A percentile compares a stretch with the other conserved stretches of the same genome.
Conservation (phyloP, 2,113 vertebrate genomes). For the Ammodytes marinus region DNA sequence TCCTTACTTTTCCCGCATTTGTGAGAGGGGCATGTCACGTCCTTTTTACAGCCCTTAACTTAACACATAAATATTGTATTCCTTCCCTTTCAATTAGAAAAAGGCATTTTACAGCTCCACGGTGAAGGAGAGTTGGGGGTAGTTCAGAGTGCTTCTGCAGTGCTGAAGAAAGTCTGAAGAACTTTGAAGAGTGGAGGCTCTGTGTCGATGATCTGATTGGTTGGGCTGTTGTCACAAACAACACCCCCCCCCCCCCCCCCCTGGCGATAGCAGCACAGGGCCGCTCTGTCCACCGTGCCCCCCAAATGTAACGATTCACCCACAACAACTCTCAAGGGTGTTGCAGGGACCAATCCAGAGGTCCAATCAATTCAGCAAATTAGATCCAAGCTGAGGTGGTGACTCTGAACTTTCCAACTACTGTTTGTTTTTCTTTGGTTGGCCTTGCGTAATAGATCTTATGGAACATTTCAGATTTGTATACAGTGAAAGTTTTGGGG, state of each 20-base stretch:
- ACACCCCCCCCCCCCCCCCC: constrained; percentile 7
- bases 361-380: constrained; percentile 78
- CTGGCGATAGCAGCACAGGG: constrained; percentile 44
- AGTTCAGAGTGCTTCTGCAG: not conserved
- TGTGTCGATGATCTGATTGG: constrained; percentile 44
- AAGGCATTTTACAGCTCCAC: not conserved
- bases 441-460: constrained; percentile 15
- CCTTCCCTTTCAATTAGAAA: constrained; percentile 27
- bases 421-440: constrained; percentile 35
- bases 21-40: constrained; percentile 43
- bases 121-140: not conserved
- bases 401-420: constrained; percentile 58
- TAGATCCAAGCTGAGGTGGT: constrained; percentile 57
- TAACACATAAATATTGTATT: constrained; percentile 60
- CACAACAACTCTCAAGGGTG: constrained; percentile 58
- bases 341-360: constrained; percentile 41
- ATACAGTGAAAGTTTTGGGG: constrained; percentile 27
- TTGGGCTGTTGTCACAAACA: constrained; percentile 55
- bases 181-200: constrained; percentile 31
- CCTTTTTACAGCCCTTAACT: constrained; percentile 31
- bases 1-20: constrained; percentile 24
- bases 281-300: constrained; percentile 40
- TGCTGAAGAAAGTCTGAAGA: constrained; percentile 27
- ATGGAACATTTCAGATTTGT: constrained; percentile 30
- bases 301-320: constrained; percentile 51